Evolutionary conservation across 2,888 invertebrate genomes (phyloP), one percentile per base, ranked within the genome.

Genomic region (Criorhina ranunculi): DNA sequence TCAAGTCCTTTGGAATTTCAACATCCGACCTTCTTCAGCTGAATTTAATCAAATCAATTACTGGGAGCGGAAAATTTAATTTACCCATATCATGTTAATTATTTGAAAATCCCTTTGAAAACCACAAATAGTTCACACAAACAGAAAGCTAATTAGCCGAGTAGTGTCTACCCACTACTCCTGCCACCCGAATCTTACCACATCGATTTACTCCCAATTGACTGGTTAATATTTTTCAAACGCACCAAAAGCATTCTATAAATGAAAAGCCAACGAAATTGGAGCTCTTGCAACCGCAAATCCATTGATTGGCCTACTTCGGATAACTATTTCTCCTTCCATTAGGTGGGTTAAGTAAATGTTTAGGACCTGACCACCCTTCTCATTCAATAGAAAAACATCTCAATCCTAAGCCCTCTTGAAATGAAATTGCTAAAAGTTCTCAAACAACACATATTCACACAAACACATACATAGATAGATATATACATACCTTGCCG

Each of bases 401-500:
- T 46, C 35, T 75, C 66, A 46, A 62, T 31, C 19, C 9, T 12
- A 8, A 31, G 24, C 31, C 35, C 31, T 31, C 37, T 57, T 55
- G 24, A 55, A 40, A 72, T 40, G 31, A 72, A 72, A 70, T 78
- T 57, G 46, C 62, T 69, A 46, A 55, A 62, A 46, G n/a, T 62
- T 69, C 33, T 69, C 57, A 8, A 62, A 42, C 19, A 17, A 11
- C 19, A n/a, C 6, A 5, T 12, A 8, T n/a, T n/a, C n/a, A n/a
- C n/a, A n/a, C n/a, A 24, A 2, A 51, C 53, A 37, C 9, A 53
- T 6, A 15, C 60, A 53, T 15, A 11, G 2, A 46, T 12, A 15
- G 8, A 4, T 9, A n/a, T 9, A 51, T 0, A 89, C 94, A 93
- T 91, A 98, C 98, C 96, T 96, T 96, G 88, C 96, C 96, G 89